Percentiles rank a stretch among this genome's conserved stretches.
Conservation (phyloP, 2,888 invertebrate genomes). For the Vannuccia rotundouncinata region DNA sequence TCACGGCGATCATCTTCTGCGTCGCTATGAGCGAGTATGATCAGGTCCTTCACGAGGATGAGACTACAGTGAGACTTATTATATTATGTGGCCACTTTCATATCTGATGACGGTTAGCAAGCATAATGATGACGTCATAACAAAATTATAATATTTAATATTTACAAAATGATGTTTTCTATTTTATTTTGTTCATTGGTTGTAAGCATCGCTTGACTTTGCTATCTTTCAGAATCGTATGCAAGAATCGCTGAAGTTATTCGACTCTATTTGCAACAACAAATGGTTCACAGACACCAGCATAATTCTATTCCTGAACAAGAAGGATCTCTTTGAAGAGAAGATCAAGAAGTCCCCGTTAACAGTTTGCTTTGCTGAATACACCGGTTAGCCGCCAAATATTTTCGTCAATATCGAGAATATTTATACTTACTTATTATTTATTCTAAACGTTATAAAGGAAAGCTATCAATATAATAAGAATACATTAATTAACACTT, state of each 20-base stretch:
- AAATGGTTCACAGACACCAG: slow-evolving; percentile 99
- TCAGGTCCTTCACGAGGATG: slow-evolving; percentile 98
- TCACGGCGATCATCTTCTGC: slow-evolving; percentile 97
- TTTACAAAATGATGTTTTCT: too few species aligned
- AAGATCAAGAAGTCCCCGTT: slow-evolving; percentile 98
- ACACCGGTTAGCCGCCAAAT: slow-evolving; percentile 85
- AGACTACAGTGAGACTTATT: slow-evolving; percentile 90
- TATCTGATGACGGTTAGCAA: too few species aligned
- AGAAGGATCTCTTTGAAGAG: slow-evolving; percentile 99
- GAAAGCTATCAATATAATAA: too few species aligned
- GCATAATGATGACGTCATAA: too few species aligned
- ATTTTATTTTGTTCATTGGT: too few species aligned
- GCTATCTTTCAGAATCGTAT: slow-evolving; percentile 88
- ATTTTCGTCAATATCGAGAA: too few species aligned
- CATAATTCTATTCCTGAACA: slow-evolving; percentile 98
- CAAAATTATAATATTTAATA: too few species aligned
- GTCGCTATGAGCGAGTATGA: slow-evolving; percentile 98
- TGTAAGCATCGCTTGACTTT: too few species aligned
- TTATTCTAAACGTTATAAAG: too few species aligned
- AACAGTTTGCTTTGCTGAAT: slow-evolving; percentile 98
- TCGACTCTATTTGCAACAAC: slow-evolving; percentile 99
- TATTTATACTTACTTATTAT: too few species aligned
- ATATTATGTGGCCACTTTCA: too few species aligned
- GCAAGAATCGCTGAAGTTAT: slow-evolving; percentile 98
- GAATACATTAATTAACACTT: too few species aligned